Evolutionary conservation across 2,797 vertebrate species (phyloP).

Genomic region (Clarias platycephalus): DNA sequence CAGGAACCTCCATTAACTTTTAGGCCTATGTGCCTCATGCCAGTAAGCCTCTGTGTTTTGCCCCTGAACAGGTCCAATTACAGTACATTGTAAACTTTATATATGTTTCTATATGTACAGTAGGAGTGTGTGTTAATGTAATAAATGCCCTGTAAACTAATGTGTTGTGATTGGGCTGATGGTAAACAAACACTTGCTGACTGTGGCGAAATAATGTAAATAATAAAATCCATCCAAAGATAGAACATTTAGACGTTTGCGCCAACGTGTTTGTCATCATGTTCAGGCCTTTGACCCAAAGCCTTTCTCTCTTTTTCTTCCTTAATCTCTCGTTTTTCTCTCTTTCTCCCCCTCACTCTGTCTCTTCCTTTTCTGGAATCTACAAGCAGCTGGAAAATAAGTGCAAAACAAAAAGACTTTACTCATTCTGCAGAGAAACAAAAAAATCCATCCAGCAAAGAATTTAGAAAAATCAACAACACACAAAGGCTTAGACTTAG

Average conservation of each 20-base stretch:
- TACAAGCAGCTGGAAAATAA: conserved; percentile 25
- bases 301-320: neutral
- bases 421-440: conserved; percentile 5
- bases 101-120: neutral
- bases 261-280: conserved; percentile 13
- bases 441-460: conserved; percentile 12
- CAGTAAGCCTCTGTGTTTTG: neutral
- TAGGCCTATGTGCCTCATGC: neutral
- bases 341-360: neutral
- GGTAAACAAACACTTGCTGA: neutral
- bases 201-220: neutral
- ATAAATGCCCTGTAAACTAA: neutral
- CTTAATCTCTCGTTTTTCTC: neutral
- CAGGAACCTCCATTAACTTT: neutral
- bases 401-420: conserved; percentile 20
- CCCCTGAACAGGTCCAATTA: neutral
- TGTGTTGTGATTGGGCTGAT: no score
- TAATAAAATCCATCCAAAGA: neutral
- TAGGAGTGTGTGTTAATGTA: neutral
- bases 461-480: conserved; percentile 22
- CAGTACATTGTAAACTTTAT: neutral
- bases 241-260: neutral
- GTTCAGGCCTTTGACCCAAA: conserved; percentile 17
- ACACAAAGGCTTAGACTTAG: conserved; percentile 9
- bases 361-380: conserved; percentile 4